These are phyloP conservation scores for Xenops minutus DNA, from an alignment of 2,797 vertebrate species.

Conservation along the genomic window DNA sequence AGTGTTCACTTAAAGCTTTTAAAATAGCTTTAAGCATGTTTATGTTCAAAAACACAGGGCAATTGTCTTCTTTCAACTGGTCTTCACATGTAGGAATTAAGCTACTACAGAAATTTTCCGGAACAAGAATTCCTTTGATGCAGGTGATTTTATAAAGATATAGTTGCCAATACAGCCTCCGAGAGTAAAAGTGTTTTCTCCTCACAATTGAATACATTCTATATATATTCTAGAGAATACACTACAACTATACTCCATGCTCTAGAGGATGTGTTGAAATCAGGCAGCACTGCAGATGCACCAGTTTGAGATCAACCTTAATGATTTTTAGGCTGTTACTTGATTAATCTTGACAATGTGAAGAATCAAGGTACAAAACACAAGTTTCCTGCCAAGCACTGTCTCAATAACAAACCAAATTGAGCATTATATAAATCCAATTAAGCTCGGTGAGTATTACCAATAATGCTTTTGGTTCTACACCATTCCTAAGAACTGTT, in stretches of 20 bases:
- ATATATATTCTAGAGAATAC: background rate
- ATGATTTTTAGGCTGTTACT: background rate
- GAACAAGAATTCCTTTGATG: background rate
- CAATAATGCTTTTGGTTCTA: background rate
- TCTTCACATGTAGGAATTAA: background rate
- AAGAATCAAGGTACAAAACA: background rate
- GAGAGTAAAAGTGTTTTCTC: background rate
- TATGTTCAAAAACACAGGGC: background rate
- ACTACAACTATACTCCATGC: background rate
- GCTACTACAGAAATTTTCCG: background rate
- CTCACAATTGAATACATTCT: background rate
- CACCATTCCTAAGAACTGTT: background rate
- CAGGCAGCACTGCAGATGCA: background rate
- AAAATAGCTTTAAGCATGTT: background rate
- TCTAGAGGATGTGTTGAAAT: background rate
- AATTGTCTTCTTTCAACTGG: background rate
- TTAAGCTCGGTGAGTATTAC: background rate
- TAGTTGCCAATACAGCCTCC: background rate
- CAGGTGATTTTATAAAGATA: background rate
- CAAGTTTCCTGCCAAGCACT: background rate
- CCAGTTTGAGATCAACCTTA: background rate
- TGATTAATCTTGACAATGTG: background rate
- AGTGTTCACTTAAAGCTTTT: background rate
- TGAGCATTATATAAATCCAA: background rate
- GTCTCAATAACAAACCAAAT: background rate